A percentile compares a stretch with the other conserved stretches of the same genome.
Evolutionary conservation across 64 coral and sea anemone species (phyloP).

Genomic region (Stichodactyla mertensii): DNA sequence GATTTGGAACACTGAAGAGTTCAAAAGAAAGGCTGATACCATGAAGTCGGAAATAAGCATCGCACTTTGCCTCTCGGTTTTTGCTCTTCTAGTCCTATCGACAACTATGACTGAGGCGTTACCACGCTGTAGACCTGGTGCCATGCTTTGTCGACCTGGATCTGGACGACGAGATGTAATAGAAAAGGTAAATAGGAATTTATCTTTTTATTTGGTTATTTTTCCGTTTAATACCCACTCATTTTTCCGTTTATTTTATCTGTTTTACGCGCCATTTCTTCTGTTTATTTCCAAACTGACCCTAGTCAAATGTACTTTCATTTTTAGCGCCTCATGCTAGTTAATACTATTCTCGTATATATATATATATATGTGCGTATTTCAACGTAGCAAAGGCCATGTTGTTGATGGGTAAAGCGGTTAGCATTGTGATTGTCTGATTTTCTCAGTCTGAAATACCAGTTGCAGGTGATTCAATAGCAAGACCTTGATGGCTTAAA

Average conservation of each 20-base stretch:
- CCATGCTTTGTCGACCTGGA: not conserved
- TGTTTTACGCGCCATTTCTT: not conserved
- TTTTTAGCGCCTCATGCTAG: too few species aligned
- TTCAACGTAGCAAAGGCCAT: too few species aligned
- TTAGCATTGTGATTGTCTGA: too few species aligned
- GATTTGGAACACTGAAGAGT: not conserved
- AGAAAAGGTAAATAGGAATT: conserved; percentile 13
- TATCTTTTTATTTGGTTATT: not conserved
- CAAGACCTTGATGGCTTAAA: not conserved
- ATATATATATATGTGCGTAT: too few species aligned
- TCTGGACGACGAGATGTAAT: not conserved
- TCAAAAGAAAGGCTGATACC: not conserved
- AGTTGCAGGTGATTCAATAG: conserved; percentile 5
- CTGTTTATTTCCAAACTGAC: too few species aligned
- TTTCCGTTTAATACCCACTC: not conserved
- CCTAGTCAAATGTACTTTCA: too few species aligned
- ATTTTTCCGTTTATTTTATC: not conserved
- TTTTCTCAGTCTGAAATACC: not conserved
- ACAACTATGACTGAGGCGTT: not conserved
- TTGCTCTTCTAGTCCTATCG: not conserved
- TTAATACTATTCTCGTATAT: not conserved
- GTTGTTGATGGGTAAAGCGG: too few species aligned
- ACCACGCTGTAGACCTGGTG: not conserved
- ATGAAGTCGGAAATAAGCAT: not conserved
- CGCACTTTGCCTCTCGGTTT: not conserved